Conservation (phyloP, 1,140 invertebrate genomes). For the Popillia japonica region DNA sequence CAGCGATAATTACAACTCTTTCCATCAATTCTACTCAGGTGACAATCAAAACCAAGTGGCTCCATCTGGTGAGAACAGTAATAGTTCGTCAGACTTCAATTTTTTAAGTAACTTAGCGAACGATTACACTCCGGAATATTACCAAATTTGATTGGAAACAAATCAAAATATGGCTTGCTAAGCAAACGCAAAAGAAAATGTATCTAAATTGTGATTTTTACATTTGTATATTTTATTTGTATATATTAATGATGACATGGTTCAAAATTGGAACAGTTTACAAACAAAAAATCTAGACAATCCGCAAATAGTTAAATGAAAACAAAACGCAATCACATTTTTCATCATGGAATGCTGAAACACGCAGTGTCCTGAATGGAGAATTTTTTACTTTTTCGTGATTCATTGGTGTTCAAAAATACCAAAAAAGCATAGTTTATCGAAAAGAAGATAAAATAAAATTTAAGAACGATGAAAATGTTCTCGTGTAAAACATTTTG, state of each 20-base stretch:
- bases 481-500: slow-evolving; percentile 36
- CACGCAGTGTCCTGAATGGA: background rate
- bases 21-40: slow-evolving; percentile 73
- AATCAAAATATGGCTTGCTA: background rate
- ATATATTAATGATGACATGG: background rate
- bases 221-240: slow-evolving; percentile 29
- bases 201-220: slow-evolving; percentile 32
- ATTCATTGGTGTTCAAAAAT: slow-evolving; percentile 24
- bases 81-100: slow-evolving; percentile 90
- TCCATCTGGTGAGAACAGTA: slow-evolving; percentile 77
- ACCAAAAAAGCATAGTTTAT: slow-evolving; percentile 15
- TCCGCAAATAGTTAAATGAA: slow-evolving; percentile 8
- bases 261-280: slow-evolving; percentile 1
- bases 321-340: slow-evolving; percentile 5
- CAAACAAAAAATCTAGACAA: slow-evolving; percentile 11
- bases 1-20: slow-evolving; percentile 71
- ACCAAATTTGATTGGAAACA: slow-evolving; percentile 73
- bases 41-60: slow-evolving; percentile 62
- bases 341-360: background rate
- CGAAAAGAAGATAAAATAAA: slow-evolving; percentile 1
- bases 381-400: background rate
- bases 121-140: slow-evolving; percentile 91
- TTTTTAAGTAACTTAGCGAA: slow-evolving; percentile 90
- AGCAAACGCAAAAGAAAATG: background rate
- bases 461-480: slow-evolving; percentile 4